Conservation (phyloP, 2,113 vertebrate genomes). For the Peucedramus taeniatus region DNA sequence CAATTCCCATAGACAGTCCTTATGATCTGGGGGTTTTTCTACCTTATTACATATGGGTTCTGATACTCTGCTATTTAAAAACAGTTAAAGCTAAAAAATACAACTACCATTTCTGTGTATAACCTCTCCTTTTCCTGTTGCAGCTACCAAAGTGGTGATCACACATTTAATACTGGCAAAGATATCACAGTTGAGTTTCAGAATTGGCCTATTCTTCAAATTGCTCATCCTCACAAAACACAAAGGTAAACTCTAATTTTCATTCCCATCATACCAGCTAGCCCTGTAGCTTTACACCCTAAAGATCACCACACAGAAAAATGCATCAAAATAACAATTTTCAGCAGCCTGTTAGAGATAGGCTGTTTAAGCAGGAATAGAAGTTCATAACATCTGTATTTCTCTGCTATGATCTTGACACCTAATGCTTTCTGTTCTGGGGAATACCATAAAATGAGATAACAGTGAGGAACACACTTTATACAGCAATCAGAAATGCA, state of each 20-base stretch:
- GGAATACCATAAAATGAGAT: conserved; percentile 2
- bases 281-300: not conserved
- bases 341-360: conserved; percentile 10
- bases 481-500: not conserved
- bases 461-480: not conserved
- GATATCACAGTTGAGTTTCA: conserved; percentile 10
- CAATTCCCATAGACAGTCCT: not conserved
- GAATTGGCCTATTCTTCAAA: conserved; percentile 37
- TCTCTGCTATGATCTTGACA: conserved; percentile 17
- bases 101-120: not conserved
- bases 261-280: not conserved
- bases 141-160: not conserved
- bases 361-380: conserved; percentile 28
- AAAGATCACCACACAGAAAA: conserved; percentile 1
- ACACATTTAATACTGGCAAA: not conserved
- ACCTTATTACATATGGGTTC: not conserved
- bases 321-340: conserved; percentile 56
- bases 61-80: not conserved
- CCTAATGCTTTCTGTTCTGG: not conserved
- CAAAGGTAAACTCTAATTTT: conserved; percentile 21
- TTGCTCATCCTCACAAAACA: conserved; percentile 10
- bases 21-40: not conserved
- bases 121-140: not conserved
- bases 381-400: conserved; percentile 25
- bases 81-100: not conserved